phyloP scores from a whole-genome alignment of 2,113 vertebrate genomes.

The Nyctereutes procyonoides region DNA sequence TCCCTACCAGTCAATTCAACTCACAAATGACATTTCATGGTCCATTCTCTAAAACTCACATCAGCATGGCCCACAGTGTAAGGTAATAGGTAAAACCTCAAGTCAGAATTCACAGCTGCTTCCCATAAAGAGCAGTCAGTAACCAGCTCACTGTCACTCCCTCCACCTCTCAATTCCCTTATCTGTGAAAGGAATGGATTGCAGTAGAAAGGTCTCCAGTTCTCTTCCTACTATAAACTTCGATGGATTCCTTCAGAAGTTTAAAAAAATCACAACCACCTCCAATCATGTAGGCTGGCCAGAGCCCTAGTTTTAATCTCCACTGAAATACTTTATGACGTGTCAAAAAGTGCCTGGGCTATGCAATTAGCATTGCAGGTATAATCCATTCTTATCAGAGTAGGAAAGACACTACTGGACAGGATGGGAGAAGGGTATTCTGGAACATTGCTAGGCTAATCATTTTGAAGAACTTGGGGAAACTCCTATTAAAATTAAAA shows the following conservation, averaged over 20 bases:
- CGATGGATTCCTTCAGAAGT: background rate
- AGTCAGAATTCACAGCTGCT: background rate
- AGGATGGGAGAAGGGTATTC: background rate
- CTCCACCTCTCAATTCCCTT: background rate
- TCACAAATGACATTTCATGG: background rate
- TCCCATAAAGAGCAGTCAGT: background rate
- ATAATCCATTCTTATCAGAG: background rate
- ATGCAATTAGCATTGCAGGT: background rate
- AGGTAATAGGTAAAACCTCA: background rate
- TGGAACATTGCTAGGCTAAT: background rate
- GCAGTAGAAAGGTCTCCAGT: background rate
- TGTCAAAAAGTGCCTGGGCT: background rate
- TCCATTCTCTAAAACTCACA: background rate
- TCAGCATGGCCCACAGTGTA: background rate
- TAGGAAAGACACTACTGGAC: background rate
- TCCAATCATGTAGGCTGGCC: background rate
- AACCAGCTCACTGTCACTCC: background rate
- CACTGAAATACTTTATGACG: background rate
- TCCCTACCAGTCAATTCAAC: background rate
- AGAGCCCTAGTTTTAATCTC: background rate
- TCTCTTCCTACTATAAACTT: background rate
- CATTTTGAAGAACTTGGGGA: background rate
- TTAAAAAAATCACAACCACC: slow-evolving; percentile 15
- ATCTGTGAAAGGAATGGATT: background rate
- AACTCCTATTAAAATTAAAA: slow-evolving; percentile 41